phyloP scores from a whole-genome alignment of 2,888 invertebrate genomes.

The Cremastinae sp. region DNA sequence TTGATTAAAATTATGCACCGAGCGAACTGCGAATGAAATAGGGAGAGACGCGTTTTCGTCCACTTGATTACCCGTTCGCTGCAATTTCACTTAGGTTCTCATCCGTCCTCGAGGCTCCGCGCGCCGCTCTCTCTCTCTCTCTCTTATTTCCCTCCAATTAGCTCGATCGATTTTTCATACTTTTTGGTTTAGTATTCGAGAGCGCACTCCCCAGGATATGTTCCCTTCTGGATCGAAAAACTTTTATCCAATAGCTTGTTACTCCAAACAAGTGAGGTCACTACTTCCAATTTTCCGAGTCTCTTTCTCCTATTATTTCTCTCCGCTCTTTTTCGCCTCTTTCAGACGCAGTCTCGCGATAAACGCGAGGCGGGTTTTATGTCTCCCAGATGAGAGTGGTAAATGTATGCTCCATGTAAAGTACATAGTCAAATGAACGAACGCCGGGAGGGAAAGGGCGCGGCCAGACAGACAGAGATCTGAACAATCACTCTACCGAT shows the following conservation, averaged over 20 bases:
- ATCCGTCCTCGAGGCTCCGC: background rate
- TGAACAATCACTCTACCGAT: constrained; percentile 70
- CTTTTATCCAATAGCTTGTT: constrained; percentile 23
- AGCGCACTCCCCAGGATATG: background rate
- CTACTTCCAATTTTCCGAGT: constrained; percentile 21
- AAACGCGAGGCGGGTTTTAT: constrained; percentile 37
- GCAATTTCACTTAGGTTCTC: no score
- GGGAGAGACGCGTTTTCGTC: no score
- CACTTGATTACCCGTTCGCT: no score
- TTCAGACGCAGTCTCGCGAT: constrained; percentile 14
- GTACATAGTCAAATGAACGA: constrained; percentile 30
- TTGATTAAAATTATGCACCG: background rate
- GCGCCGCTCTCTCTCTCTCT: no score
- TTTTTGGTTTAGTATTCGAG: background rate
- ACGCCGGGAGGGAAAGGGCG: constrained; percentile 30
- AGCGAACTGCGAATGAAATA: background rate
- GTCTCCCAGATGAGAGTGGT: constrained; percentile 43
- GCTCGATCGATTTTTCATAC: constrained; percentile 13
- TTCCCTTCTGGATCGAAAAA: background rate
- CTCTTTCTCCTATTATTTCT: constrained; percentile 3
- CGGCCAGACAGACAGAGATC: constrained; percentile 45
- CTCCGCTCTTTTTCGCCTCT: background rate
- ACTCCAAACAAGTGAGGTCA: constrained; percentile 20
- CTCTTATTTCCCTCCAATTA: background rate
- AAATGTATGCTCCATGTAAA: constrained; percentile 43